These are phyloP conservation scores for Aphyosemion australe DNA, from an alignment of 2,113 vertebrate genomes.

Conservation along the genomic window DNA sequence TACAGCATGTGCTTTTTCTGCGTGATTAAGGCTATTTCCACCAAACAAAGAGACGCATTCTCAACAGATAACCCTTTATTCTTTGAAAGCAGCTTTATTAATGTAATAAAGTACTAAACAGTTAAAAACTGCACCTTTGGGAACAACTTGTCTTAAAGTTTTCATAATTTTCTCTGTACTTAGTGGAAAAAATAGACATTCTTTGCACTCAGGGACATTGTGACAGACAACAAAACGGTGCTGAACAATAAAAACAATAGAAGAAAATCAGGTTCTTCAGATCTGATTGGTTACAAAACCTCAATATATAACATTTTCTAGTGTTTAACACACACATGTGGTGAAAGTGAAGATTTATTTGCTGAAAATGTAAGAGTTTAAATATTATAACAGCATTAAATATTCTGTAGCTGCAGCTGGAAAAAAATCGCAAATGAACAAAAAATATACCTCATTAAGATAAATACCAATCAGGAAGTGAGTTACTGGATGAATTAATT, in stretches of 20 bases:
- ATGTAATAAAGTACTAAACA: background rate
- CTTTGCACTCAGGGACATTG: too few relatives aligned
- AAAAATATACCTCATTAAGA: too few relatives aligned
- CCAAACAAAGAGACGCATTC: background rate
- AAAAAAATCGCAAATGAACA: too few relatives aligned
- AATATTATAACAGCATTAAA: background rate
- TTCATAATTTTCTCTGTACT: background rate
- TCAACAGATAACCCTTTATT: background rate
- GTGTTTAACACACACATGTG: background rate
- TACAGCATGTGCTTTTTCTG: background rate
- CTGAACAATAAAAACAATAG: too few relatives aligned
- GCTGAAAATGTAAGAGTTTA: conserved; percentile 3
- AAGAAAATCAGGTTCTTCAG: too few relatives aligned
- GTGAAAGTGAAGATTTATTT: background rate
- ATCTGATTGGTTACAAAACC: too few relatives aligned
- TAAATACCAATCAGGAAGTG: too few relatives aligned
- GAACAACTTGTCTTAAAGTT: background rate
- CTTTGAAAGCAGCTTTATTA: conserved; percentile 46
- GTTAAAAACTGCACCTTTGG: conserved; percentile 14
- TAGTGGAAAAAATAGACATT: too few relatives aligned
- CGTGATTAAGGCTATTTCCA: background rate
- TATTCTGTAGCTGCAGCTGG: conserved; percentile 2
- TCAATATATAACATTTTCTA: background rate
- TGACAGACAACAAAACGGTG: too few relatives aligned
- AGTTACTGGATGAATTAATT: too few relatives aligned